Evolutionary conservation across 35 echinoderm and acorn worm genomes (phyloP).

Genomic region (Hemicentrotus pulcherrimus): DNA sequence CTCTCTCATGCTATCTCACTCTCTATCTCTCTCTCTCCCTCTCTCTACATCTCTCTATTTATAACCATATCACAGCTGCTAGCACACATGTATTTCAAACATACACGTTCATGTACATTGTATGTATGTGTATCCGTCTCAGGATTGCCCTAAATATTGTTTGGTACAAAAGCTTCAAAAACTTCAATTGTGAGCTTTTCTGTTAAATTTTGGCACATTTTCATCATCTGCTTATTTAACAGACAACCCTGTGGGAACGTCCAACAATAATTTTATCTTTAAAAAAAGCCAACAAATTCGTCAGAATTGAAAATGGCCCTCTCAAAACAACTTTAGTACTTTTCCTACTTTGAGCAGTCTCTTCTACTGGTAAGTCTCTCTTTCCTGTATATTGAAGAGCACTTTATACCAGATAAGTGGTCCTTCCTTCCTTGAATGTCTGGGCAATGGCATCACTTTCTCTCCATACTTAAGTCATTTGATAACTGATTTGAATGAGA

Average conservation of each 20-base stretch:
- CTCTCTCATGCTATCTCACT: too few relatives aligned
- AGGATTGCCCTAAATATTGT: neutral
- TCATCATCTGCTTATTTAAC: neutral
- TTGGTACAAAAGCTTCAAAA: neutral
- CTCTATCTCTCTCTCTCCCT: too few relatives aligned
- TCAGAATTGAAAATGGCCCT: too few relatives aligned
- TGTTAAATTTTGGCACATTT: neutral
- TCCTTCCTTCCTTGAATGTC: neutral
- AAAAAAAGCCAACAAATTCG: neutral
- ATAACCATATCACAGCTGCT: too few relatives aligned
- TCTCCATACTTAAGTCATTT: too few relatives aligned
- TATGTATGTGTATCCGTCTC: neutral
- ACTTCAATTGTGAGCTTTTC: neutral
- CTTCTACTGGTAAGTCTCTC: neutral
- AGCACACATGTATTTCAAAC: too few relatives aligned
- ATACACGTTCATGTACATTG: too few relatives aligned
- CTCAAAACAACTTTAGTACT: neutral
- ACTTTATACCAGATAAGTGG: neutral
- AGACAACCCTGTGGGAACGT: neutral
- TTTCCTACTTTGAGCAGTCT: neutral
- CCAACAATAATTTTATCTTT: neutral
- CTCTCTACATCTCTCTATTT: too few relatives aligned
- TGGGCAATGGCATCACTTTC: neutral
- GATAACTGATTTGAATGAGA: neutral
- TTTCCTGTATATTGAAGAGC: neutral